A percentile compares a stretch with the other conserved stretches of the same genome.
Evolutionary conservation across 2,113 vertebrate species (phyloP).

Genomic region (Rhegmatorhina hoffmannsi): DNA sequence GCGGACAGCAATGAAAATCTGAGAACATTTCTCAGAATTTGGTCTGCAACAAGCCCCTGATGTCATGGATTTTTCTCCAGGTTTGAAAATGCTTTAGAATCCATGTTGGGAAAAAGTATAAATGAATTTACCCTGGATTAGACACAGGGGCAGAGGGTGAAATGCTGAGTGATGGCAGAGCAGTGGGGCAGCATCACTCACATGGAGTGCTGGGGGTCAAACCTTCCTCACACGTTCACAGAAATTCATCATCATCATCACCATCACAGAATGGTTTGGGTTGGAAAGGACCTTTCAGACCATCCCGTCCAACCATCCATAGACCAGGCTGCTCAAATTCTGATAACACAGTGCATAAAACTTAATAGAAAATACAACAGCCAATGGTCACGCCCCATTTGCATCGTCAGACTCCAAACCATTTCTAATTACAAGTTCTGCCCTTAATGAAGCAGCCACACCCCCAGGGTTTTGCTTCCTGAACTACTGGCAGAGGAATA

Average conservation of each 20-base stretch:
- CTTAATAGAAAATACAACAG: not conserved
- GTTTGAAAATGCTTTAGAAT: not conserved
- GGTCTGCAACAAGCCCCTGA: not conserved
- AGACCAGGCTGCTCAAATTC: not conserved
- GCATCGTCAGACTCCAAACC: not conserved
- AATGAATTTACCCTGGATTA: not conserved
- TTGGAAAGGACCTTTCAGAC: not conserved
- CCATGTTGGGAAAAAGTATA: fast-evolving
- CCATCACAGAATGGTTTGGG: not conserved
- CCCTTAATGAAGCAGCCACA: not conserved
- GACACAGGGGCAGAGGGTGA: not conserved
- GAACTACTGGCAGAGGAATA: not conserved
- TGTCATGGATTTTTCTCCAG: not conserved
- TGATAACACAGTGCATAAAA: not conserved
- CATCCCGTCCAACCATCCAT: not conserved
- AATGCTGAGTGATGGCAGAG: not conserved
- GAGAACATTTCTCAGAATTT: not conserved
- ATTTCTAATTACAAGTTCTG: not conserved
- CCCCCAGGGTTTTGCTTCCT: not conserved
- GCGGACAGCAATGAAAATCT: not conserved
- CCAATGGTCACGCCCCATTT: not conserved
- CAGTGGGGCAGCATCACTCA: not conserved
- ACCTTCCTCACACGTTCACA: not conserved
- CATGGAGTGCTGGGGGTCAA: not conserved
- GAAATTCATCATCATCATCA: not conserved